phyloP scores from a whole-genome alignment of 2,113 vertebrate genomes.

The Formicarius rufipectus region DNA sequence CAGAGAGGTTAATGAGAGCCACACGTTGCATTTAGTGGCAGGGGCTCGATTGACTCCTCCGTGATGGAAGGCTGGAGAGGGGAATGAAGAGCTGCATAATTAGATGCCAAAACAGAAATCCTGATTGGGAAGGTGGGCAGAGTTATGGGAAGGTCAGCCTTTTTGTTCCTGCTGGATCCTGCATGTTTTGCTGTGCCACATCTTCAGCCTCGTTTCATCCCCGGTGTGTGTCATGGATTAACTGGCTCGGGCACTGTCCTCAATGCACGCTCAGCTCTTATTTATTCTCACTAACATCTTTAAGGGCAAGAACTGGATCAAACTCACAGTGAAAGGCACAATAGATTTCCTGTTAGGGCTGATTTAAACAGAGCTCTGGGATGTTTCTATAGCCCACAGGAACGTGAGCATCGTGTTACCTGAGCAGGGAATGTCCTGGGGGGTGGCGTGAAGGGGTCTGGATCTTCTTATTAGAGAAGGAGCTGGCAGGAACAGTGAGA shows the following conservation, averaged over 20 bases:
- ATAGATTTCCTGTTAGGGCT: neutral
- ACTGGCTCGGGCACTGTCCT: fast-evolving
- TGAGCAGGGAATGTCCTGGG: neutral
- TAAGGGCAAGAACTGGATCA: neutral
- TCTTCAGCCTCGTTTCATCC: neutral
- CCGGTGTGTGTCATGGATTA: neutral
- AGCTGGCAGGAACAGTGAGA: neutral
- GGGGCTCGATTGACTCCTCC: neutral
- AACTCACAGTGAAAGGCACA: neutral
- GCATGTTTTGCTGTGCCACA: neutral
- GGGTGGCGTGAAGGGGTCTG: too few species aligned
- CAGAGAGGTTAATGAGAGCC: neutral
- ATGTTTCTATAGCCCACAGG: neutral
- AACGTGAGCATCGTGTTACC: neutral
- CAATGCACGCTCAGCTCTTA: neutral
- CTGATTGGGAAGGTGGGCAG: neutral
- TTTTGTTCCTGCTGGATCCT: neutral
- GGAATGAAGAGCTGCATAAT: neutral
- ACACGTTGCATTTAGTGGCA: neutral
- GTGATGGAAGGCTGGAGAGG: neutral
- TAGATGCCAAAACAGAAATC: neutral
- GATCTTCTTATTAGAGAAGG: neutral
- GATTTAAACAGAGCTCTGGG: neutral
- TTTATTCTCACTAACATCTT: neutral
- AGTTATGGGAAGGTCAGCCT: neutral